phyloP scores from a whole-genome alignment of 2,888 invertebrate species.

The Diarsia brunnea region DNA sequence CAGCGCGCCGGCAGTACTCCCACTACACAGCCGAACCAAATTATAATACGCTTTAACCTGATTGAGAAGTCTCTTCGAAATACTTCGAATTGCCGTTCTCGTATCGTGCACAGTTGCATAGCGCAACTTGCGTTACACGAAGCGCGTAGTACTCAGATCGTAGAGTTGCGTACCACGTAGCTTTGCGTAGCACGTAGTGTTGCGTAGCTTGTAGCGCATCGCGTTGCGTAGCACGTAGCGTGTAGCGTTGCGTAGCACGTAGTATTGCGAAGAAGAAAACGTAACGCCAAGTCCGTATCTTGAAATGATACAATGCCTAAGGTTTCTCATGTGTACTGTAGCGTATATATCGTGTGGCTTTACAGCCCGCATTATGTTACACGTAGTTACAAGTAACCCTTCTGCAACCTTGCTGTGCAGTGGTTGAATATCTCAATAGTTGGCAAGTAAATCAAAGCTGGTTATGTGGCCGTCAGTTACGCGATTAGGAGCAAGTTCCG shows the following conservation, averaged over 20 bases:
- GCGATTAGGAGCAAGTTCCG: conserved; percentile 56
- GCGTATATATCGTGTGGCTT: background rate
- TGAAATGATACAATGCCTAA: background rate
- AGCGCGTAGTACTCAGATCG: background rate
- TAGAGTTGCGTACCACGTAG: background rate
- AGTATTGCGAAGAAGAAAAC: background rate
- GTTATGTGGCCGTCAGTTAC: conserved; percentile 46
- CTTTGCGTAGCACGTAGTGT: background rate
- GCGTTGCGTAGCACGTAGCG: background rate
- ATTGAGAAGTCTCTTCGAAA: background rate
- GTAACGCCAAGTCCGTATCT: background rate
- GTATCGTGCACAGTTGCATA: background rate
- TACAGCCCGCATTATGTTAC: background rate
- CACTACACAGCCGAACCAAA: background rate
- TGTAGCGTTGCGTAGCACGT: background rate
- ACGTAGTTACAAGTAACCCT: background rate
- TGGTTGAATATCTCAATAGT: conserved; percentile 46
- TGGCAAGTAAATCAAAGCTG: conserved; percentile 49
- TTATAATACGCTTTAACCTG: background rate
- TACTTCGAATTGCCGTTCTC: background rate
- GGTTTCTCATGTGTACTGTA: background rate
- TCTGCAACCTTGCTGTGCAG: background rate
- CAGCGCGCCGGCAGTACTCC: background rate
- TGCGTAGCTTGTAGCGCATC: background rate
- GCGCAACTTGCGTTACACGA: background rate